Evolutionary conservation across 53 echinoderm and acorn worm species (phyloP).

Genomic region (Zoroaster sp.): DNA sequence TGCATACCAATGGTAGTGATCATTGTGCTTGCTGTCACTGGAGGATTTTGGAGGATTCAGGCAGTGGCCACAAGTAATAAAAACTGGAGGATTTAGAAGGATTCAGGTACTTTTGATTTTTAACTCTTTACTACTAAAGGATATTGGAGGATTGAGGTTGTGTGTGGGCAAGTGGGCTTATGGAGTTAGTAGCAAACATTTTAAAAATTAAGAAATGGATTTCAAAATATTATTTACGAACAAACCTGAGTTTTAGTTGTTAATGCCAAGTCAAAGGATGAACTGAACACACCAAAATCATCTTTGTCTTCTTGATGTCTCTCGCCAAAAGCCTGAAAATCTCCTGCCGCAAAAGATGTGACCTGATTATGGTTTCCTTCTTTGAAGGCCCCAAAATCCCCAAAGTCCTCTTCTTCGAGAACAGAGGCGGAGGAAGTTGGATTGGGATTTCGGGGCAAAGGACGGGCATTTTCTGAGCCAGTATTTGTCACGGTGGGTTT

Average conservation of each 20-base stretch:
- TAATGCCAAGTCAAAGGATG: not conserved
- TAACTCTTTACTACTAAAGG: too few relatives aligned
- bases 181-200: too few relatives aligned
- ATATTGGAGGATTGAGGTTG: too few relatives aligned
- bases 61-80: too few relatives aligned
- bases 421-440: not conserved
- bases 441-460: not conserved
- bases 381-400: conserved; percentile 76
- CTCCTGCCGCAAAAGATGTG: conserved; percentile 19
- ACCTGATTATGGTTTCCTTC: conserved; percentile 10
- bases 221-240: not conserved
- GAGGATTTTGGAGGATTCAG: too few relatives aligned
- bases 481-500: not conserved
- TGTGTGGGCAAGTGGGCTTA: too few relatives aligned
- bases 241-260: conserved; percentile 39
- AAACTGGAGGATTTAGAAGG: too few relatives aligned
- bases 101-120: too few relatives aligned
- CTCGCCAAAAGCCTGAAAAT: conserved; percentile 57
- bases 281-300: conserved; percentile 10
- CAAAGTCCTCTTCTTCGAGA: conserved; percentile 60
- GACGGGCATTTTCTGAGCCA: not conserved
- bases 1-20: too few relatives aligned
- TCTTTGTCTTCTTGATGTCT: not conserved
- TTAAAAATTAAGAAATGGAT: not conserved
- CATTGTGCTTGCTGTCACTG: too few relatives aligned